Conservation (phyloP, 2,888 invertebrate genomes). For the Polyommatus iphigenia region DNA sequence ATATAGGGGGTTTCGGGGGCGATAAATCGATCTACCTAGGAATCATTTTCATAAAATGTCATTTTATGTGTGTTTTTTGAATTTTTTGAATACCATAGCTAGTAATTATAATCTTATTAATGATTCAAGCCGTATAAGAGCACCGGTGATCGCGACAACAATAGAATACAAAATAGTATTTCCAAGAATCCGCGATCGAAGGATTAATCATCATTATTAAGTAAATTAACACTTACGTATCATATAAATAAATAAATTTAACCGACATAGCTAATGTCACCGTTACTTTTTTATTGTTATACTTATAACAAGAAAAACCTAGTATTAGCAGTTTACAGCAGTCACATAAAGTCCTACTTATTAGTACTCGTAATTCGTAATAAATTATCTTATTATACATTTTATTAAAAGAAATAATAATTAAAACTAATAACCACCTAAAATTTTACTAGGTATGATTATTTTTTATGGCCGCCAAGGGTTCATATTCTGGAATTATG, state of each 20-base stretch:
- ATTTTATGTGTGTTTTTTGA: too few relatives aligned
- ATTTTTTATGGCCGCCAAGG: neutral
- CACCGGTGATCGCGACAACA: too few relatives aligned
- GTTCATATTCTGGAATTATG: neutral
- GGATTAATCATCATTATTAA: too few relatives aligned
- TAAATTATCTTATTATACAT: neutral
- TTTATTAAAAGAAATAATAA: constrained; percentile 7
- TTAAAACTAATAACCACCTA: neutral
- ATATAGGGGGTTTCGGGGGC: too few relatives aligned
- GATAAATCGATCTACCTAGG: too few relatives aligned
- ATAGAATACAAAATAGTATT: too few relatives aligned
- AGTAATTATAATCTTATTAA: too few relatives aligned
- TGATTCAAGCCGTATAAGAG: too few relatives aligned
- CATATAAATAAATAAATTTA: neutral
- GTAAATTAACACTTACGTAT: neutral
- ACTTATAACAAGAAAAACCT: too few relatives aligned
- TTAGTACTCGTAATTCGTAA: neutral
- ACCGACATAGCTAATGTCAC: neutral
- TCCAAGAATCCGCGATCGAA: too few relatives aligned
- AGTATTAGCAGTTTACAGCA: neutral
- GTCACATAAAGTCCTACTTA: neutral
- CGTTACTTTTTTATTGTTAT: neutral
- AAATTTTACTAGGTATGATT: constrained; percentile 12
- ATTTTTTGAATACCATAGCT: too few relatives aligned
- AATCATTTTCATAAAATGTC: too few relatives aligned